These are phyloP conservation scores for Irena cyanogastra DNA, from an alignment of 2,113 vertebrate genomes.

Conservation along the genomic window DNA sequence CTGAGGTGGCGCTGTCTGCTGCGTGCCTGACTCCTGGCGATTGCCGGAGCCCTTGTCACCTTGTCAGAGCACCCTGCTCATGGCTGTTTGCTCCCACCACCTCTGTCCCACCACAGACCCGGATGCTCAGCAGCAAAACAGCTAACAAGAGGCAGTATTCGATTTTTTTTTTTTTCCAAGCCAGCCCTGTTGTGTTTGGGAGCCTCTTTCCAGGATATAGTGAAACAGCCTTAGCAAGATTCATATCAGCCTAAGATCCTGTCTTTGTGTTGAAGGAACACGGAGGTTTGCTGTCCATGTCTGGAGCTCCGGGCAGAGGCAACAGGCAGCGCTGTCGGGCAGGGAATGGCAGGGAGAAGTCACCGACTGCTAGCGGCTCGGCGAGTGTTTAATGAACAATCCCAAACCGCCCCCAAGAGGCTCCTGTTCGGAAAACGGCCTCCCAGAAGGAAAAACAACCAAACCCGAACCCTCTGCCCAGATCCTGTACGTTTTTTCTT, in stretches of 20 bases:
- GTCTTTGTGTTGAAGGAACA: too few relatives aligned
- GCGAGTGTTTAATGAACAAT: accelerated
- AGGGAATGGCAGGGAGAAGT: background rate
- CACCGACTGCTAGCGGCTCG: accelerated
- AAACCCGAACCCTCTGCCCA: accelerated
- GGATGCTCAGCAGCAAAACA: background rate
- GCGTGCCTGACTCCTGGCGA: too few relatives aligned
- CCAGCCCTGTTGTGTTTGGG: background rate
- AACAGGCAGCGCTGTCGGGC: slow-evolving; percentile 6
- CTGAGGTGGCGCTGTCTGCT: background rate
- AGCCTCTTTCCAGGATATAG: background rate
- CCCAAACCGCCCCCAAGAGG: background rate
- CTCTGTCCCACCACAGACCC: background rate
- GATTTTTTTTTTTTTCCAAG: background rate
- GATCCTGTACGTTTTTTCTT: background rate
- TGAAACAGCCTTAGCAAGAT: background rate
- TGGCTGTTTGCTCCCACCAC: background rate
- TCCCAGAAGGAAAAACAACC: background rate
- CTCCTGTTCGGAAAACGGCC: background rate
- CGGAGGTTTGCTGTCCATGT: accelerated
- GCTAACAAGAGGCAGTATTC: background rate
- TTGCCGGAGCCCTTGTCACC: background rate
- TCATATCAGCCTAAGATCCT: background rate
- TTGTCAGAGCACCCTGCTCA: background rate
- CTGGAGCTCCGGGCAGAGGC: background rate